Evolutionary conservation across 2,113 vertebrate genomes (phyloP).

Genomic region (Brachyhypopomus occidentalis): DNA sequence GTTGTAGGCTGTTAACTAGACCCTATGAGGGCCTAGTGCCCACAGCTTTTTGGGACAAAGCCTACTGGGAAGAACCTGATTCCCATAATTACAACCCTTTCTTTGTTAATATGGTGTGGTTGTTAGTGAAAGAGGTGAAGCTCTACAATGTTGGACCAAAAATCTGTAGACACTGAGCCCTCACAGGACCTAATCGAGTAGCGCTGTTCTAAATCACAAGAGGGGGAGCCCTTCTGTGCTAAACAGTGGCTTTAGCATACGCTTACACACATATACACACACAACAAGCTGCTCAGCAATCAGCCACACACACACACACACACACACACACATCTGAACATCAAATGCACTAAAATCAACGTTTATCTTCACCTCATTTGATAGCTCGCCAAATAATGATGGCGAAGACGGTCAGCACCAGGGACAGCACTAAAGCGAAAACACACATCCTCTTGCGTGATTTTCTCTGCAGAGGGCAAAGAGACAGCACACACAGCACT

Average conservation of each 20-base stretch:
- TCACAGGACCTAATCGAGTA: neutral
- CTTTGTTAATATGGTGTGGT: too few species aligned
- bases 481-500: neutral
- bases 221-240: neutral
- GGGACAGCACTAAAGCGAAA: slow-evolving; percentile 79
- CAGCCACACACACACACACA: neutral
- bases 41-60: too few species aligned
- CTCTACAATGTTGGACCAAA: too few species aligned
- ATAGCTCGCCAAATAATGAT: slow-evolving; percentile 75
- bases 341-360: slow-evolving; percentile 28
- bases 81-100: too few species aligned
- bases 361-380: slow-evolving; percentile 64
- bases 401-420: slow-evolving; percentile 75
- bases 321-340: slow-evolving; percentile 5
- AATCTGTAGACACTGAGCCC: too few species aligned
- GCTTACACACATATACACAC: slow-evolving; percentile 28
- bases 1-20: neutral
- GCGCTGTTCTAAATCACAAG: slow-evolving; percentile 20
- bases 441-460: slow-evolving; percentile 94
- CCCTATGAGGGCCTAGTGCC: too few species aligned
- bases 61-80: too few species aligned
- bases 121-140: too few species aligned
- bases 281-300: neutral
- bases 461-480: slow-evolving; percentile 78
- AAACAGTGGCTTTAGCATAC: slow-evolving; percentile 17